Evolutionary conservation across 2,797 vertebrate genomes (phyloP), one percentile per base, ranked within the genome.

Genomic region (Capromys pilorides): DNA sequence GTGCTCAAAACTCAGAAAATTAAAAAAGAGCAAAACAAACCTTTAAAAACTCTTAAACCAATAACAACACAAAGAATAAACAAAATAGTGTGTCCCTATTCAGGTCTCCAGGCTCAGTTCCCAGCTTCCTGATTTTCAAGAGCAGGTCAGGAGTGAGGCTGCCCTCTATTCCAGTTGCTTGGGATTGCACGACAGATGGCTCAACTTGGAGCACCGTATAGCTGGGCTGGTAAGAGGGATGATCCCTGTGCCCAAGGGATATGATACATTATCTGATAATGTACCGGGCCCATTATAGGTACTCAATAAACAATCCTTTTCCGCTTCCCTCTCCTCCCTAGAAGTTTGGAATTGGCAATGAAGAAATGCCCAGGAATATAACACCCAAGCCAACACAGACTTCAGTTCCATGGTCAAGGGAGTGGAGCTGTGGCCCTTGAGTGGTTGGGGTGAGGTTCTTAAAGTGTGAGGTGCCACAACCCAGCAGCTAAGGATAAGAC

Each of bases 1-100:
- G 11, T n/a, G 13, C 49, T 86, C 39, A 10, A 12, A 36, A 36
- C 64, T 57, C 8, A 18, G 39, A n/a, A 59, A 16, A 45, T 36
- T 83, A 45, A 45, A 45, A 45, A 45, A 45, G 45, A 45, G 45
- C 45, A 45, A 45, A 45, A 45, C 8, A 45, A 45, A 45, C 45
- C 45, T 45, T 45, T 45, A 45, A 45, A 7, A 57, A 24, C n/a
- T 13, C 13, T 28, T n/a, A 88, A 80, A 24, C 11, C 67, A 39
- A 22, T 36, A 36, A 61, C 67, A 83, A 93, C 33, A 67, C 33
- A n/a, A 91, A 16, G 69, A 64, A n/a, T 21, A 57, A 67, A 87
- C 28, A 36, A 49, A 87, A 31, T 1, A 26, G 6, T 36, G 28
- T 22, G 26, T 6, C 22, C 19, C 26, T 3, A 8, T 18, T 36